Base-by-base conservation (phyloP, 64 coral and sea anemone genomes). In the Porites australiensis region DNA sequence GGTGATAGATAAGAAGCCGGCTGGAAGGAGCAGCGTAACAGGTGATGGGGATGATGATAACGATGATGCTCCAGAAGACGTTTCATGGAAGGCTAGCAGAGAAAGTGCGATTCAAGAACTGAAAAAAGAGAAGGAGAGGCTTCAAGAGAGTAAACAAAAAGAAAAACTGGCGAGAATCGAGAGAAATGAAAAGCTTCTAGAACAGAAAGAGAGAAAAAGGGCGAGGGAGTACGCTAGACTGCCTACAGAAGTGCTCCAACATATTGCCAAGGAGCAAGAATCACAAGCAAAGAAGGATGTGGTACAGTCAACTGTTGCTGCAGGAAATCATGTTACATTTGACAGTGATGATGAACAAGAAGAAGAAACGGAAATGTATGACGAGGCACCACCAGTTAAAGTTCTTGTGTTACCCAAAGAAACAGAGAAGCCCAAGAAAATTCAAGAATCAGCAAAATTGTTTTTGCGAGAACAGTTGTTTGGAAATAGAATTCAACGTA, bases 381-480 rank as follows among this genome's bases (percentile, higher is more conserved):
- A 83, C 5, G 65, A 82, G 89, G 77, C 21, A 62, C 67, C 79
- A 76, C 87, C 73, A 8, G 59, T 96, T 43, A 88, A 90, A 87
- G 90, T 93, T 43, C n/a, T 89, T 54, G 95, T 96, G 21, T 78
- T 96, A 59, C 79, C 89, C 16, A 79, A 50, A 51, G 88, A 90
- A 74, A 47, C 10, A 53, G 52, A 72, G 47, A 86, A 78, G 20
- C 45, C 46, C 37, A 98, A 95, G 22, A 93, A 60, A 95, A 75
- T 90, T 62, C 91, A 88, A 18, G 66, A 81, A 45, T 91, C 75
- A 77, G 93, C 96, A 47, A 86, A n/a, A 65, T 75, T 86, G 6
- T 98, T 98, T 72, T 82, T 95, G 45, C 88, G 88, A 49, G 88
- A 90, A 15, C 96, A 90, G 62, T 66, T 98, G 8, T 98, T 93